Evolutionary conservation across 2,797 vertebrate species (phyloP).

Genomic region (Silurus aristotelis): DNA sequence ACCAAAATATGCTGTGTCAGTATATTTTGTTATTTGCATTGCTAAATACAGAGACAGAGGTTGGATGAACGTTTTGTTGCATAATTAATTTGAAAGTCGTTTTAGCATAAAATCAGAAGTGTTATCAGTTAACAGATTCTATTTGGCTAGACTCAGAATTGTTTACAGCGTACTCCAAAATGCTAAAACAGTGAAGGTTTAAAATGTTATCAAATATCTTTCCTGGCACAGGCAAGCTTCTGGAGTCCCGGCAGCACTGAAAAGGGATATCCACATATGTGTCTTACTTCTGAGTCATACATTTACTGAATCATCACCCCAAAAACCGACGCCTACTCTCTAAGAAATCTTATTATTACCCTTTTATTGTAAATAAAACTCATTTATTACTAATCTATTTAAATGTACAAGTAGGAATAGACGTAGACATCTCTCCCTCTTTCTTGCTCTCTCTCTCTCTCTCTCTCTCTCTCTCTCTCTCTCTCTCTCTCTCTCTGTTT

Average conservation of each 20-base stretch:
- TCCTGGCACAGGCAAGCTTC: conserved; percentile 8
- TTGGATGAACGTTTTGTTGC: neutral
- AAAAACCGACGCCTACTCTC: neutral
- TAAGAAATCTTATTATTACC: neutral
- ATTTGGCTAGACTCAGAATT: neutral
- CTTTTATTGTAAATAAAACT: conserved; percentile 12
- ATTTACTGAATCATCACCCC: conserved; percentile 22
- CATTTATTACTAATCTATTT: conserved; percentile 27
- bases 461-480: neutral
- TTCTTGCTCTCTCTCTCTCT: neutral
- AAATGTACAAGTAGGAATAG: conserved; percentile 8
- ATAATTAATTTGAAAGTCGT: neutral
- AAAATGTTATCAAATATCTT: conserved; percentile 30
- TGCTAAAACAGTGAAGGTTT: neutral
- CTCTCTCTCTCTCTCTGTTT: conserved; percentile 9
- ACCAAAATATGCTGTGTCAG: neutral
- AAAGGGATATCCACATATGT: conserved; percentile 12
- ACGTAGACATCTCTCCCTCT: neutral
- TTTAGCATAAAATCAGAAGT: neutral
- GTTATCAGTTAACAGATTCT: neutral
- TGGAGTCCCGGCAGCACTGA: neutral
- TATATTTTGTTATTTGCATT: neutral
- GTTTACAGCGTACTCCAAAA: neutral
- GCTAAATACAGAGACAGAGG: neutral
- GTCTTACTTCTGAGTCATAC: conserved; percentile 35